A percentile compares a stretch with the other conserved stretches of the same genome.
These are phyloP conservation scores for Onthophagus sagittarius DNA, from an alignment of 2,888 invertebrate genomes.

Conservation along the genomic window DNA sequence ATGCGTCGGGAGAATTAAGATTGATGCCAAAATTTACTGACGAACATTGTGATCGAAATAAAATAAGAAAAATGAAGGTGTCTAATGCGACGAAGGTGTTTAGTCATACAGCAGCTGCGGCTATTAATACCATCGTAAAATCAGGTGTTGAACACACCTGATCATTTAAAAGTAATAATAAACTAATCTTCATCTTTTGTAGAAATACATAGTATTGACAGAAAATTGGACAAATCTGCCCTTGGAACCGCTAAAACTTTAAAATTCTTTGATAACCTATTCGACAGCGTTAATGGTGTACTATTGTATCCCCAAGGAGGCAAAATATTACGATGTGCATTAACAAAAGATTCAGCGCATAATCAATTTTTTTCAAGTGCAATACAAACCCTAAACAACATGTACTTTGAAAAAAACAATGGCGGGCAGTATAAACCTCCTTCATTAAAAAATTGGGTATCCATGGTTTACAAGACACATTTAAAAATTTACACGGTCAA, in stretches of 20 bases:
- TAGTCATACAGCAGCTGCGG: conserved; percentile 27
- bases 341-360: background rate
- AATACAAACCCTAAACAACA: background rate
- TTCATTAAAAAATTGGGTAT: conserved; percentile 20
- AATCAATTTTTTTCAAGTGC: background rate
- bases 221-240: background rate
- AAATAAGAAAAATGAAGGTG: conserved; percentile 29
- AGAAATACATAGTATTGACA: background rate
- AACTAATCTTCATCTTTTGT: background rate
- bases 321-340: background rate
- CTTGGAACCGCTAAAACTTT: conserved; percentile 3
- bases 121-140: conserved; percentile 1
- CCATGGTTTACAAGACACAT: conserved; percentile 13
- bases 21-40: conserved; percentile 27
- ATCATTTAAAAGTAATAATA: background rate
- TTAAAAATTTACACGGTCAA: conserved; percentile 1
- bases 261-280: conserved; percentile 1
- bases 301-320: background rate
- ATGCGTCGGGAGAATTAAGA: conserved; percentile 17
- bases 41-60: conserved; percentile 25
- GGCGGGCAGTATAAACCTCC: conserved; percentile 12
- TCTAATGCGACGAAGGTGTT: conserved; percentile 27
- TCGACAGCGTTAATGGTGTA: conserved; percentile 9
- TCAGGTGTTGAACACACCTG: no score
- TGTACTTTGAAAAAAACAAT: conserved; percentile 15